These are phyloP conservation scores for Megalops atlanticus DNA, from an alignment of 2,113 vertebrate species.

Conservation along the genomic window DNA sequence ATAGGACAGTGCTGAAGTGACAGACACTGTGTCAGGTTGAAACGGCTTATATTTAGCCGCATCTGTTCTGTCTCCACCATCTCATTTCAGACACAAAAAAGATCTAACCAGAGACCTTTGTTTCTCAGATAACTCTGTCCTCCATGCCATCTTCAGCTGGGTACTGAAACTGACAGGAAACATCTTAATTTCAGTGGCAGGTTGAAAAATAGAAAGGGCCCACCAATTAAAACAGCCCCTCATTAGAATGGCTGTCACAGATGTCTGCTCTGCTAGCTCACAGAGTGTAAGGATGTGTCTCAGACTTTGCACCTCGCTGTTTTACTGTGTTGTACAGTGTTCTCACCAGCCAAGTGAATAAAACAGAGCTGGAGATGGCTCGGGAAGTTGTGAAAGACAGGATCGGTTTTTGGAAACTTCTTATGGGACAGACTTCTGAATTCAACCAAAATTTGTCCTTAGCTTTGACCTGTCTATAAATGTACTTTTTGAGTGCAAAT, in stretches of 20 bases:
- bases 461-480: too few species aligned
- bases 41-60: slow-evolving; percentile 30
- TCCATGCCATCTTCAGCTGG: slow-evolving; percentile 22
- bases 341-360: neutral
- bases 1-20: slow-evolving; percentile 28
- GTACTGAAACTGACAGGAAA: slow-evolving; percentile 28
- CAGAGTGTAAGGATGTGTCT: neutral
- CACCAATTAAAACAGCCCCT: neutral
- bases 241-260: slow-evolving; percentile 4
- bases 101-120: neutral
- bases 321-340: neutral
- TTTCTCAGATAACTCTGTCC: neutral
- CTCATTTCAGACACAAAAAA: slow-evolving; percentile 1
- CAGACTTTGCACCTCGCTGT: neutral
- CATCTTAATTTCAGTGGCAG: slow-evolving; percentile 12
- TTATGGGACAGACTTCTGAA: too few species aligned
- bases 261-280: slow-evolving; percentile 1
- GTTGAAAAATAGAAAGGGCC: neutral
- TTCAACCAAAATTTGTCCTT: too few species aligned
- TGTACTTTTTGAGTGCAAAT: too few species aligned
- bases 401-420: neutral
- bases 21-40: neutral
- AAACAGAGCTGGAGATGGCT: neutral
- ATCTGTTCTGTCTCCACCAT: neutral
- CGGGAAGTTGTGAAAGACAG: neutral